phyloP scores from a whole-genome alignment of 1,140 invertebrate species.

The Lepidurus arcticus region DNA sequence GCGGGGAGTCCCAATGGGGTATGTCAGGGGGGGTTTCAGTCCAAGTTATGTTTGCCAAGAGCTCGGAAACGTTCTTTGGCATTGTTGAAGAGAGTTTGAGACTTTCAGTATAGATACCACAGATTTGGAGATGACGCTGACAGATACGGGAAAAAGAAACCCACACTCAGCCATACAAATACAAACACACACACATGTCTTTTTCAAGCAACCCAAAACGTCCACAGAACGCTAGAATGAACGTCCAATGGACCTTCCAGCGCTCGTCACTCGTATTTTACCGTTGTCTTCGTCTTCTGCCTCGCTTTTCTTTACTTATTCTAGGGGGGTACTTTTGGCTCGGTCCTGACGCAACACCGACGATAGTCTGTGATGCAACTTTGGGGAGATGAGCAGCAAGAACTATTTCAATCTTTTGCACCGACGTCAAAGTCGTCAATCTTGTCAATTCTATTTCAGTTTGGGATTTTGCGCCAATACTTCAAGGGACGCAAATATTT shows the following conservation, averaged over 20 bases:
- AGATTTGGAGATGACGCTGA: neutral
- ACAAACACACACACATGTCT: neutral
- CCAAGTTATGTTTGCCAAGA: neutral
- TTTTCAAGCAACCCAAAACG: neutral
- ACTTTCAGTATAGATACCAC: neutral
- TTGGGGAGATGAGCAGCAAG: too few relatives aligned
- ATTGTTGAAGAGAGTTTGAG: neutral
- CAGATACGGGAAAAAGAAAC: neutral
- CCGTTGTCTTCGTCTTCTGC: too few relatives aligned
- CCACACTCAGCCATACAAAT: neutral
- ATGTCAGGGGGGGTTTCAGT: neutral
- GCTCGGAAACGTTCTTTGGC: neutral
- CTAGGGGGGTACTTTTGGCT: too few relatives aligned
- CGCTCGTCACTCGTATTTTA: too few relatives aligned
- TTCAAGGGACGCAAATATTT: too few relatives aligned
- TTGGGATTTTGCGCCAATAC: too few relatives aligned
- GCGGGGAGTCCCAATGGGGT: conserved; percentile 36
- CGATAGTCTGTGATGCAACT: too few relatives aligned
- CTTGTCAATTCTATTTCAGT: too few relatives aligned
- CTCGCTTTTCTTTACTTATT: too few relatives aligned
- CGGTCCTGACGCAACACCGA: too few relatives aligned
- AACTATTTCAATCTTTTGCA: too few relatives aligned
- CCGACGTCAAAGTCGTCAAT: too few relatives aligned
- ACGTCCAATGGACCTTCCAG: neutral
- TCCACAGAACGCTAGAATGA: conserved; percentile 7